phyloP scores from a whole-genome alignment of 1,140 invertebrate genomes.

The Leptopilina clavipes region DNA sequence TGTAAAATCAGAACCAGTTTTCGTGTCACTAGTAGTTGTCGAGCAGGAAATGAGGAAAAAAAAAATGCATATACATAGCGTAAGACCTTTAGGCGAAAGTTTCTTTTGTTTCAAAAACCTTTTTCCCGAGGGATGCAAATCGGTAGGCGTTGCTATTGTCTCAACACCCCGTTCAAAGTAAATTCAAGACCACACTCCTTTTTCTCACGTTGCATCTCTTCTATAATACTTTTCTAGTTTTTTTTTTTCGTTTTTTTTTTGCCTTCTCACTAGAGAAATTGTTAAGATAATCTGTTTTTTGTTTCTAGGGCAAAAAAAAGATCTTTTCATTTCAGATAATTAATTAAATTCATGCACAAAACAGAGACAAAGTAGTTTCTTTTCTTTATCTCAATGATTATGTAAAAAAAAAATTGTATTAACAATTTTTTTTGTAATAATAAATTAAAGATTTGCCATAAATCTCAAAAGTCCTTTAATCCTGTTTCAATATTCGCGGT shows the following conservation, averaged over 20 bases:
- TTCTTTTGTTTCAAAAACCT: slow-evolving; percentile 33
- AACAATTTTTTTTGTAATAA: background rate
- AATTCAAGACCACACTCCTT: slow-evolving; percentile 27
- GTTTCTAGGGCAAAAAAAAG: background rate
- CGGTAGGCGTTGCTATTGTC: slow-evolving; percentile 32
- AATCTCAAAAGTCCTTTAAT: slow-evolving; percentile 15
- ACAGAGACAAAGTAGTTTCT: too few species aligned
- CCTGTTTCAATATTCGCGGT: slow-evolving; percentile 33
- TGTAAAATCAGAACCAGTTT: slow-evolving; percentile 29
- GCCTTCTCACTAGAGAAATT: background rate
- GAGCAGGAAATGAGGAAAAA: slow-evolving; percentile 32
- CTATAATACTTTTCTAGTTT: background rate
- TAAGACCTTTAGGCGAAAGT: slow-evolving; percentile 28
- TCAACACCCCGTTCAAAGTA: slow-evolving; percentile 30
- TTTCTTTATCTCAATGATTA: background rate
- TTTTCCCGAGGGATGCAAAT: slow-evolving; percentile 34
- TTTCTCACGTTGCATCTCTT: slow-evolving; percentile 26
- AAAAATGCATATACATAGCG: background rate
- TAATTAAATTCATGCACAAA: background rate
- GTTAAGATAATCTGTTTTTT: background rate
- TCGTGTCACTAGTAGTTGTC: slow-evolving; percentile 28
- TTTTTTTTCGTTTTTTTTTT: too few species aligned
- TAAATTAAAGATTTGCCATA: background rate
- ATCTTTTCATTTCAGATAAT: background rate
- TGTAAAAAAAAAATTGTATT: background rate